Percentiles rank a stretch among this genome's conserved stretches.
Evolutionary conservation across 2,113 vertebrate genomes (phyloP).

Genomic region (Heterotis niloticus): DNA sequence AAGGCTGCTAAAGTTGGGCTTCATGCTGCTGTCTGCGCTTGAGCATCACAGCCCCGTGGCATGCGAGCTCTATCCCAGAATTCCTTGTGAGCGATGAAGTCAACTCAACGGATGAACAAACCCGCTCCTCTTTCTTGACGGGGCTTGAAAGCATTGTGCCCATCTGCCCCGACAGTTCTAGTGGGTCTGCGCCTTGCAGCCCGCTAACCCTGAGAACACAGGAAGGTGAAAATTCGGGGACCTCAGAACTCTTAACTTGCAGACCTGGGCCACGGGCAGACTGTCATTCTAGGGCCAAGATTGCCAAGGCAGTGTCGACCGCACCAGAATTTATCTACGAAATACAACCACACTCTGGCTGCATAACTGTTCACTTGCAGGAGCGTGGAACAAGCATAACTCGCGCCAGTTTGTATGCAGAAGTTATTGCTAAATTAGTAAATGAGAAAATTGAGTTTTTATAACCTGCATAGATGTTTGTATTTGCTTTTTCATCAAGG

Average conservation of each 20-base stretch:
- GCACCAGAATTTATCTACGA: too few relatives aligned
- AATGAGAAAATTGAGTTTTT: neutral
- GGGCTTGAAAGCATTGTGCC: too few relatives aligned
- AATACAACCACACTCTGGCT: neutral
- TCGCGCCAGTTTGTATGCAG: neutral
- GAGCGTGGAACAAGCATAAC: neutral
- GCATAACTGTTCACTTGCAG: neutral
- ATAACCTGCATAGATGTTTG: neutral
- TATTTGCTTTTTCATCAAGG: neutral
- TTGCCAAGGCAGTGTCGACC: too few relatives aligned
- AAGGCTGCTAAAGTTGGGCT: neutral
- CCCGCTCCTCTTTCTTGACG: too few relatives aligned
- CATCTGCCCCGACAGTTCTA: neutral
- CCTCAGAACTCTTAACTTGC: too few relatives aligned
- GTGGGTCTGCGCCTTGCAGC: neutral
- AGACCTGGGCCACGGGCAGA: too few relatives aligned
- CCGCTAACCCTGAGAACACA: too few relatives aligned
- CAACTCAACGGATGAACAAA: neutral
- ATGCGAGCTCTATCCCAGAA: conserved; percentile 8
- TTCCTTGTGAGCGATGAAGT: neutral
- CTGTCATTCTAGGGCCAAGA: too few relatives aligned
- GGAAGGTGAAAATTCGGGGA: too few relatives aligned
- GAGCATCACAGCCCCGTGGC: neutral
- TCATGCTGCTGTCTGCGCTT: conserved; percentile 4
- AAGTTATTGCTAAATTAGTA: conserved; percentile 5